These are phyloP conservation scores for Galeruca laticollis DNA, from an alignment of 2,888 invertebrate species.

Conservation along the genomic window DNA sequence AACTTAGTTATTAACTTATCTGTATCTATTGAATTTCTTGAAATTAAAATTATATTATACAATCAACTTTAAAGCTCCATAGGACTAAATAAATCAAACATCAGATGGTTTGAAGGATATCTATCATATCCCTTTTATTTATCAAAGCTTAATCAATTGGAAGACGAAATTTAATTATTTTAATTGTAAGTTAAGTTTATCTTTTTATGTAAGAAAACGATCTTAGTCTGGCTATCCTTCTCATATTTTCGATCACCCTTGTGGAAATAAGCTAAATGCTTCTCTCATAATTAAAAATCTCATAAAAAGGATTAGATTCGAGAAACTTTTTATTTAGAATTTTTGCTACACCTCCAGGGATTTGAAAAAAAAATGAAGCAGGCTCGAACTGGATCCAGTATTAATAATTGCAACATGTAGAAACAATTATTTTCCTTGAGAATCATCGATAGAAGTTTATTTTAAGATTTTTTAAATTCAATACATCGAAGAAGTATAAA, in stretches of 20 bases:
- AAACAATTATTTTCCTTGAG: too few relatives aligned
- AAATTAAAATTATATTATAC: too few relatives aligned
- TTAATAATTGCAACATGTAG: too few relatives aligned
- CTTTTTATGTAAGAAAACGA: not conserved
- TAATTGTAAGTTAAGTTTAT: not conserved
- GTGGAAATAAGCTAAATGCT: not conserved
- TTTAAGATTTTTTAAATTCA: too few relatives aligned
- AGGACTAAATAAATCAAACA: too few relatives aligned
- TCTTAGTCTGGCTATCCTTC: not conserved
- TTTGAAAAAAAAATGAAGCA: constrained; percentile 4
- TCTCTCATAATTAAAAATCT: constrained; percentile 32
- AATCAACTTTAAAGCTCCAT: too few relatives aligned
- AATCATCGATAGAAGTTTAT: too few relatives aligned
- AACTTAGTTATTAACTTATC: too few relatives aligned
- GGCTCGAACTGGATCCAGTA: not conserved
- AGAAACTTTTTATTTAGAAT: constrained; percentile 38
- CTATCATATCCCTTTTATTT: constrained; percentile 1
- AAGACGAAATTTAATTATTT: not conserved
- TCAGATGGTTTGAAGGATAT: too few relatives aligned
- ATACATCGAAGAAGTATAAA: too few relatives aligned
- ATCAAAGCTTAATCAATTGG: not conserved
- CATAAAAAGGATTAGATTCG: constrained; percentile 27
- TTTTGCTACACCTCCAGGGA: constrained; percentile 30
- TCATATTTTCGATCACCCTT: not conserved
- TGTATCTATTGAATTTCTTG: too few relatives aligned